A percentile compares a stretch with the other conserved stretches of the same genome.
Conservation (phyloP, 2,113 vertebrate species). For the Aldabrachelys gigantea region DNA sequence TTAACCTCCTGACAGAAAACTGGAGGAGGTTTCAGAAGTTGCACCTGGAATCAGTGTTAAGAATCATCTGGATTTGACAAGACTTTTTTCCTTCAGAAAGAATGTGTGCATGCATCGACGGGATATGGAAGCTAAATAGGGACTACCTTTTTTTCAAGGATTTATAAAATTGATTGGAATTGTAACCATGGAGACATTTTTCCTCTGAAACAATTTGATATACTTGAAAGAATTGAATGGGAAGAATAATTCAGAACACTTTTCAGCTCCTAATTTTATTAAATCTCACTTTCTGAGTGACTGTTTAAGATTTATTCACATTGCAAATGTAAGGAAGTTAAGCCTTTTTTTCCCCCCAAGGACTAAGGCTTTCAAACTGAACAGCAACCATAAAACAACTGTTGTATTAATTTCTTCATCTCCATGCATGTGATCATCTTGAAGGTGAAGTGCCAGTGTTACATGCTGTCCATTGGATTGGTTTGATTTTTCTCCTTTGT, state of each 20-base stretch:
- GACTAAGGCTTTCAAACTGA: conserved; percentile 75
- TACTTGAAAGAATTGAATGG: conserved; percentile 80
- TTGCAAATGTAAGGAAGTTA: conserved; percentile 64
- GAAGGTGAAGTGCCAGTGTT: conserved; percentile 77
- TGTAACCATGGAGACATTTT: conserved; percentile 79
- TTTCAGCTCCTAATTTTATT: conserved; percentile 80
- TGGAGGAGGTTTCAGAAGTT: conserved; percentile 71
- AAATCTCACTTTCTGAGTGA: conserved; percentile 73
- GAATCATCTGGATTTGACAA: conserved; percentile 65
- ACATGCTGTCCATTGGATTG: conserved; percentile 67
- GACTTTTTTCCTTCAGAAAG: conserved; percentile 65
- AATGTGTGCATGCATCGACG: conserved; percentile 61
- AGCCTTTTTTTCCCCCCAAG: conserved; percentile 53
- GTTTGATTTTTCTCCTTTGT: conserved; percentile 68
- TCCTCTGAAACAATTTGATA: conserved; percentile 81
- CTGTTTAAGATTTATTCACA: conserved; percentile 66
- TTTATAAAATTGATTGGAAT: conserved; percentile 78
- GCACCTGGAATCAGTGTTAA: conserved; percentile 81
- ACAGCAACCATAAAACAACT: conserved; percentile 42
- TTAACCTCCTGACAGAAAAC: conserved; percentile 37
- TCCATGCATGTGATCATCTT: conserved; percentile 50
- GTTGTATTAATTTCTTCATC: conserved; percentile 65
- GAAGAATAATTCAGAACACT: conserved; percentile 75
- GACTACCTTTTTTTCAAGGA: conserved; percentile 70
- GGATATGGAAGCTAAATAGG: conserved; percentile 59